Base-by-base conservation (phyloP, 2,113 vertebrate species). In the Sprattus sprattus region DNA sequence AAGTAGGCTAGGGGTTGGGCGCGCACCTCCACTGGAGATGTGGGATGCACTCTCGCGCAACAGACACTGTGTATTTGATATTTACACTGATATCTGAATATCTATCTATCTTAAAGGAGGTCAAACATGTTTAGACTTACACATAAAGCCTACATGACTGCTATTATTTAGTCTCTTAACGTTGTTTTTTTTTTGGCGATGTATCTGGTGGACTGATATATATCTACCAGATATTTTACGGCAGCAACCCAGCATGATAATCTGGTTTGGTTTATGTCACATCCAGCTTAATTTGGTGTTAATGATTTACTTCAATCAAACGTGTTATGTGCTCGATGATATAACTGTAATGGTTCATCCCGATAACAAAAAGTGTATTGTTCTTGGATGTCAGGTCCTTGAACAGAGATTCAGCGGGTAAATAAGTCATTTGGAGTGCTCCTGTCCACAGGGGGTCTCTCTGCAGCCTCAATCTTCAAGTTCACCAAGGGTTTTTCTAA, bases 391-490 rank as follows among this genome's bases (percentile, higher is more conserved):
- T 39, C 18, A 22, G 54, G 54, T 60, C 20, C 22, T 60, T 60
- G 20, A 20, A 22, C 54, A 60, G 54, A 60, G 4, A 60, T 7
- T 60, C 18, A 22, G 22, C 8, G 71, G 64, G 25, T 85, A 85
- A 80, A 88, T 81, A 87, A 87, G 81, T 84, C 39, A 39, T 64
- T 78, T 84, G 84, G 85, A 89, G 90, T 83, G 45, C 46, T 60
- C 75, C 64, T 82, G 16, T 86, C 81, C 46, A 83, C 85, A 90
- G 82, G 90, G 85, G 89, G 88, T 54, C 84, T 81, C 49, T 85
- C 83, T 87, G 78, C 85, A 39, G 2, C 52, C 82, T 54, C 52
- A 54, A 83, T 90, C 81, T 88, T 85, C 82, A 88, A 87, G 84
- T 89, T 86, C 81, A 80, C 57, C 85, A n/a, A 60, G 54, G 81